phyloP scores from a whole-genome alignment of 2,888 invertebrate species.

The Cryptophagus acutangulus region DNA sequence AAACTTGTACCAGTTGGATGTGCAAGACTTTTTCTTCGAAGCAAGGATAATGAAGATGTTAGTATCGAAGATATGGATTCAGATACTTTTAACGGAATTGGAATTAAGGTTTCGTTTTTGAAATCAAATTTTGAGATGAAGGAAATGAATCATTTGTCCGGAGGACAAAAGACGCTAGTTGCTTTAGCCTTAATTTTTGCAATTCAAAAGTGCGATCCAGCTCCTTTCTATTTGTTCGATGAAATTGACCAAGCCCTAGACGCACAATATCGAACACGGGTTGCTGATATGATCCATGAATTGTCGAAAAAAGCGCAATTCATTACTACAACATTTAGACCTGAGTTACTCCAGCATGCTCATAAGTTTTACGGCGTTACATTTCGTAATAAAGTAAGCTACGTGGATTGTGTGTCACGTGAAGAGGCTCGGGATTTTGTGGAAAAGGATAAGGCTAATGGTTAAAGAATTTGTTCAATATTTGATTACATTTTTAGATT shows the following conservation, averaged over 20 bases:
- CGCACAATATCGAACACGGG: conserved; percentile 94
- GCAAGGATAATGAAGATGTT: conserved; percentile 68
- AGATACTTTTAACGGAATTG: conserved; percentile 82
- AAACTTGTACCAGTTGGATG: conserved; percentile 93
- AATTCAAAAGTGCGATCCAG: conserved; percentile 99
- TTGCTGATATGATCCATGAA: conserved; percentile 97
- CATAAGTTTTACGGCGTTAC: conserved; percentile 99
- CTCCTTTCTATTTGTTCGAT: conserved; percentile 99
- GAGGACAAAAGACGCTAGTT: conserved; percentile 98
- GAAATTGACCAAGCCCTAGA: conserved; percentile 99
- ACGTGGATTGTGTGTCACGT: conserved; percentile 93
- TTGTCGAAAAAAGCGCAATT: conserved; percentile 93
- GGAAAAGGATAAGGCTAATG: conserved; percentile 92
- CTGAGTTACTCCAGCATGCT: conserved; percentile 92
- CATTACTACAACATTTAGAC: conserved; percentile 98
- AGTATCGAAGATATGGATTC: conserved; percentile 60
- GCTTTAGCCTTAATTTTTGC: conserved; percentile 97
- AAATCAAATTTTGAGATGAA: conserved; percentile 93
- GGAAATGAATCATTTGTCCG: conserved; percentile 99
- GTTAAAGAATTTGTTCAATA: conserved; percentile 42
- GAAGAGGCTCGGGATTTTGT: conserved; percentile 98
- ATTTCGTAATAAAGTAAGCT: conserved; percentile 88
- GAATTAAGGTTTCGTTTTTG: conserved; percentile 93
- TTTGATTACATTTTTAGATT: neutral
- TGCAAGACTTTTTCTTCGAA: conserved; percentile 88